Conservation (phyloP, 1,140 invertebrate species). For the Philopotamus ludificatus region DNA sequence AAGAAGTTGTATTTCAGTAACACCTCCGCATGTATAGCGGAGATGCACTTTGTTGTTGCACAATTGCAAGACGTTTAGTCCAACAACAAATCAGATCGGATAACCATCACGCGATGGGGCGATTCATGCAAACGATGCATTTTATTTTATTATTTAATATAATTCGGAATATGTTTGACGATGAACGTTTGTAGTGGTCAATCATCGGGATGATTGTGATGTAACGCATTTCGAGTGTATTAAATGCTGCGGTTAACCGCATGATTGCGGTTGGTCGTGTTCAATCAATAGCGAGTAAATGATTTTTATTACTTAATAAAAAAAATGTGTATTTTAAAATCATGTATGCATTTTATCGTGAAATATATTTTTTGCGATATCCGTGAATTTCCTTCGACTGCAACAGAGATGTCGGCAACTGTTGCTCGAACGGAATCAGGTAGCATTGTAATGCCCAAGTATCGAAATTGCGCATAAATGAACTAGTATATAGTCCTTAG, state of each 20-base stretch:
- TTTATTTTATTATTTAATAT: too few species aligned
- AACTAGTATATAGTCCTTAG: conserved; percentile 18
- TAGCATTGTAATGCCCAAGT: conserved; percentile 9
- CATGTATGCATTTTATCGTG: too few species aligned
- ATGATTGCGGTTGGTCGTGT: not conserved
- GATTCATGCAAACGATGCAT: not conserved
- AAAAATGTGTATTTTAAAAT: too few species aligned
- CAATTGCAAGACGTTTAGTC: conserved; percentile 4
- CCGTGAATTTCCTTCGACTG: too few species aligned
- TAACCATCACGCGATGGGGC: conserved; percentile 6
- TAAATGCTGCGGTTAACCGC: not conserved
- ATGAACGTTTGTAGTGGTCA: too few species aligned
- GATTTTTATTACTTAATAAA: too few species aligned
- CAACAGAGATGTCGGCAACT: too few species aligned
- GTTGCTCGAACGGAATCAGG: conserved; percentile 8
- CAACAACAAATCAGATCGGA: conserved; percentile 15
- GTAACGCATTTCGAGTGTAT: too few species aligned
- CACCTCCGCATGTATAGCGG: not conserved
- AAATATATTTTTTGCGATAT: too few species aligned
- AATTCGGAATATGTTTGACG: too few species aligned
- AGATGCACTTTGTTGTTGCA: not conserved
- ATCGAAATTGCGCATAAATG: conserved; percentile 29
- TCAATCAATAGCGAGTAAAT: not conserved
- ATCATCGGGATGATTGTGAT: too few species aligned
- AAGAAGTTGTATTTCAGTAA: conserved; percentile 14